Evolutionary conservation across 2,797 vertebrate species (phyloP), one percentile per base, ranked within the genome.

Genomic region (Astyanax mexicanus): DNA sequence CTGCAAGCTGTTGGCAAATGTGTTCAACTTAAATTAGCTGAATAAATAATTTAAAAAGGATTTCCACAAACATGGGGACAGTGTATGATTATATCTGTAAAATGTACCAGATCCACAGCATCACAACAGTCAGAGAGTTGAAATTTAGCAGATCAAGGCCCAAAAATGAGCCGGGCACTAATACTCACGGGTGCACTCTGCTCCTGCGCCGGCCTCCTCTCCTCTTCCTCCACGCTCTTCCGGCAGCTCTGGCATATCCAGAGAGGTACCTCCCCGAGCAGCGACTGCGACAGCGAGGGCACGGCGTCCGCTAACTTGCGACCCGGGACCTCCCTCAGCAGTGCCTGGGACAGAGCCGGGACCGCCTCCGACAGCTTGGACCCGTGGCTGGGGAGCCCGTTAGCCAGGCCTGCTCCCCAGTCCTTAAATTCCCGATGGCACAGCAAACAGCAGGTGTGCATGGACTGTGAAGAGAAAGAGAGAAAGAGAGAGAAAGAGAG

Each of bases 211-310:
- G 95, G 95, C 87, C 95, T 93, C 81, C 95, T 94, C 89, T 99
- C 97, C 86, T 98, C 98, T 81, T 99, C 97, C 88, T 99, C 97
- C 89, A 99, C 97, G 12, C 96, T 98, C 88, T 96, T 98, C 84
- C 96, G 94, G 90, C 98, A 99, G 89, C 95, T 98, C 92, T 99
- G 98, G 93, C 98, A 99, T 90, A 99, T 98, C 97, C 98, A 99
- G 78, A 99, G 94, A 38, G 97, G 97, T 91, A 99, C 96, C 86
- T 98, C 97, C 80, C 97, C 97, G 91, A 99, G 90, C 83, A 99
- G 93, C 75, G 97, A 98, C 94, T 98, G 97, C 77, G 98, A 96
- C 40, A 98, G 92, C 0, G 96, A 96, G 81, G 98, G 97, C 88
- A 99, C 95, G 0, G 98, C 95, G 82, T 98, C 96, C 0, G 96